These are phyloP conservation scores for Rambutsinella grinnellia DNA, from an alignment of 2,888 invertebrate genomes.

Conservation along the genomic window DNA sequence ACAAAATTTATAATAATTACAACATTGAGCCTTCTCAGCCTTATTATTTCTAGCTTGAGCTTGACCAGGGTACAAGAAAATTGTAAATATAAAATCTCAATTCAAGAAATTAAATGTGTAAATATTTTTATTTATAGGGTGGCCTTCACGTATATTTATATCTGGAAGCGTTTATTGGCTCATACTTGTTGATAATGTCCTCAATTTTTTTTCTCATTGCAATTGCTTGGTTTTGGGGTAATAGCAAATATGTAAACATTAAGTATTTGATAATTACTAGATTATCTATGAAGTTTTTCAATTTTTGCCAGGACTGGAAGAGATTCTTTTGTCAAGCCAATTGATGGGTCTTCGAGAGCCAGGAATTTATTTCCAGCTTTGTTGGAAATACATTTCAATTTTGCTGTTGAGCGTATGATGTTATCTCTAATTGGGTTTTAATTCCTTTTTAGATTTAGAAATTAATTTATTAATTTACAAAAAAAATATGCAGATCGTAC, in stretches of 20 bases:
- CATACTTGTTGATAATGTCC: not conserved
- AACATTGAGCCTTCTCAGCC: not conserved
- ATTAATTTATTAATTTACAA: no score
- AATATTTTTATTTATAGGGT: conserved; percentile 13
- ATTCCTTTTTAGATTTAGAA: no score
- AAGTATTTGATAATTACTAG: no score
- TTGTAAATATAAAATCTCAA: not conserved
- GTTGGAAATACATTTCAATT: conserved; percentile 26
- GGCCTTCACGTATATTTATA: conserved; percentile 26
- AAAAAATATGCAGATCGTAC: no score
- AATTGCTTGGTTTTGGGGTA: conserved; percentile 32
- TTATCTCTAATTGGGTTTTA: no score
- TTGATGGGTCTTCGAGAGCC: conserved; percentile 19
- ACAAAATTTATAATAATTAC: not conserved
- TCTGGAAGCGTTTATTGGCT: not conserved
- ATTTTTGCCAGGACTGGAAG: conserved; percentile 11
- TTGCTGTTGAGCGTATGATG: no score
- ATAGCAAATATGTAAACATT: no score
- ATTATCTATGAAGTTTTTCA: no score
- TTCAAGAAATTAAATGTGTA: conserved; percentile 8
- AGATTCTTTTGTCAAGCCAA: conserved; percentile 8
- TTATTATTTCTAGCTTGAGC: conserved; percentile 7
- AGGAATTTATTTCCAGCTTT: conserved; percentile 30
- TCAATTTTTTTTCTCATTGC: conserved; percentile 21
- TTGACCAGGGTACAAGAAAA: conserved; percentile 19